Conservation (phyloP, 2,888 invertebrate species). For the Ephialtes manifestator region DNA sequence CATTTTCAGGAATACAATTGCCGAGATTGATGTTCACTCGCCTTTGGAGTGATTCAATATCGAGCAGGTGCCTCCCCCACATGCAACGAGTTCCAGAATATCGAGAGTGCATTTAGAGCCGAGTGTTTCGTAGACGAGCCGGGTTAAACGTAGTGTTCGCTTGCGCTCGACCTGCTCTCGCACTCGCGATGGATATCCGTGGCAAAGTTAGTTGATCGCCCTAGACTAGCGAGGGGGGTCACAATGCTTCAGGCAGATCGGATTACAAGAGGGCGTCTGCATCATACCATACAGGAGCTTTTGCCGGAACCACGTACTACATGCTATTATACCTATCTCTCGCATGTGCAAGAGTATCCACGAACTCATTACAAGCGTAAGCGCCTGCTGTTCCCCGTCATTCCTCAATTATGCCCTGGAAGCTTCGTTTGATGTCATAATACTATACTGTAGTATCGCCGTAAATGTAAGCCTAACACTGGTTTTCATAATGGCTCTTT, state of each 20-base stretch:
- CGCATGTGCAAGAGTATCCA: neutral
- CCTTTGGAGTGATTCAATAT: constrained; percentile 5
- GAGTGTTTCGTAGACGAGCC: constrained; percentile 7
- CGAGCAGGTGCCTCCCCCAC: constrained; percentile 3
- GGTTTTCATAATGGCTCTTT: neutral
- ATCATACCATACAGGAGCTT: constrained; percentile 21
- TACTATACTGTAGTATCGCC: neutral
- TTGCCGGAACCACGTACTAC: constrained; percentile 15
- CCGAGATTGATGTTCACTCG: neutral
- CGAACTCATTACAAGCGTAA: constrained; percentile 29
- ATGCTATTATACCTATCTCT: constrained; percentile 9
- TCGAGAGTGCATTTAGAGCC: constrained; percentile 31
- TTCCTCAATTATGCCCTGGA: constrained; percentile 20
- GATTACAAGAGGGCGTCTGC: constrained; percentile 44
- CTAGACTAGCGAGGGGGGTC: constrained; percentile 1
- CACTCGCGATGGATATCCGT: neutral
- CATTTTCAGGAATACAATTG: neutral
- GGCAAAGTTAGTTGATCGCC: constrained; percentile 23
- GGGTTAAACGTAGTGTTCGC: neutral
- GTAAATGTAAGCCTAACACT: neutral
- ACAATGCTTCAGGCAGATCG: constrained; percentile 42
- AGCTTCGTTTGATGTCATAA: constrained; percentile 8
- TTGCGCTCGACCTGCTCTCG: constrained; percentile 20
- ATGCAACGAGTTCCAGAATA: neutral
- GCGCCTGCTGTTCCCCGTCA: neutral